Evolutionary conservation across 2,888 invertebrate species (phyloP), one percentile per base, ranked within the genome.

Genomic region (Tipula confusa): DNA sequence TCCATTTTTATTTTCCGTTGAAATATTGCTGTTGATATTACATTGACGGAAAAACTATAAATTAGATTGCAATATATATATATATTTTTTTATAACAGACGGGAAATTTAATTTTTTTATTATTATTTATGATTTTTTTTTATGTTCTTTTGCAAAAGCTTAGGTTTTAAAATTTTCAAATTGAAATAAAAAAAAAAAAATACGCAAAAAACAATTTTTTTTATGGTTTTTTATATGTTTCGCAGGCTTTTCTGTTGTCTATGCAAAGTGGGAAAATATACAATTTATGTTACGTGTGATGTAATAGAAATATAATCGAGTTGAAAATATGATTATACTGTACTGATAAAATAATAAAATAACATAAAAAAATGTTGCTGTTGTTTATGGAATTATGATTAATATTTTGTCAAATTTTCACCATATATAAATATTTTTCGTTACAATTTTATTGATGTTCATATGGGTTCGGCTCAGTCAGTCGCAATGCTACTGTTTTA

Each of bases 41-140:
- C 43, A 43, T 64, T 64, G 64, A 64, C 64, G 64, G 64, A 64
- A 64, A 64, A 64, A 64, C 64, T 64, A 64, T 64, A 64, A 64
- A 64, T 64, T 64, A 64, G 64, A 64, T 24, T 64, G 64, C 64
- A 64, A 64, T 64, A n/a, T n/a, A n/a, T n/a, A n/a, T n/a, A n/a
- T n/a, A n/a, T n/a, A n/a, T n/a, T n/a, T n/a, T 64, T 64, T 64
- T 64, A 18, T 9, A 24, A 24, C 64, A 64, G 64, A 64, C 64
- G 64, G 64, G 64, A 64, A 64, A 64, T 64, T 64, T 64, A 11
- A 13, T 18, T 24, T 24, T 24, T 24, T 64, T 64, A 5, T 24
- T 64, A 64, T 64, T 64, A 64, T 64, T 64, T 64, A 64, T 64
- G 64, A 64, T 64, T 64, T 43, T 43, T 64, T 0, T 64, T n/a